A percentile compares a stretch with the other conserved stretches of the same genome.
phyloP scores from a whole-genome alignment of 2,888 invertebrate genomes.

The Amphipoea lucens region DNA sequence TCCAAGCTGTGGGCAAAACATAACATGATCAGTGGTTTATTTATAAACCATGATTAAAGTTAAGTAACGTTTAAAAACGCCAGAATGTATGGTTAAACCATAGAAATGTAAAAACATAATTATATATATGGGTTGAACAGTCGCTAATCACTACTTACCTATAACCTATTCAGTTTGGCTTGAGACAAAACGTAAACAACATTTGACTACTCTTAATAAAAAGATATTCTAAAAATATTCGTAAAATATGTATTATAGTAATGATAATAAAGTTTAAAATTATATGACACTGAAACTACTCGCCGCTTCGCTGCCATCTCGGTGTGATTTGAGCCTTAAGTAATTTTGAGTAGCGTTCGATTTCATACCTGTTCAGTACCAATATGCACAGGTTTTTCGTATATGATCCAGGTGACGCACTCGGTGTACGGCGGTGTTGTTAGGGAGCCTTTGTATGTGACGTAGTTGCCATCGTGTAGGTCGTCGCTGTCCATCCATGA shows the following conservation, averaged over 20 bases:
- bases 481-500: conserved; percentile 93
- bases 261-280: too few relatives aligned
- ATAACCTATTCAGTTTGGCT: too few relatives aligned
- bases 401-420: conserved; percentile 94
- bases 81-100: too few relatives aligned
- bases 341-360: not conserved
- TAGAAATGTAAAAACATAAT: too few relatives aligned
- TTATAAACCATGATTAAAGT: not conserved
- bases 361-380: conserved; percentile 91
- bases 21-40: not conserved
- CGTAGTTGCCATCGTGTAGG: conserved; percentile 92
- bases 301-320: too few relatives aligned
- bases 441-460: conserved; percentile 93
- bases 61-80: not conserved
- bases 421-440: conserved; percentile 93
- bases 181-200: too few relatives aligned
- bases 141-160: too few relatives aligned
- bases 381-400: conserved; percentile 92
- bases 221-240: too few relatives aligned
- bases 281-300: too few relatives aligned
- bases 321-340: not conserved
- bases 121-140: too few relatives aligned
- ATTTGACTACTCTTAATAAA: too few relatives aligned
- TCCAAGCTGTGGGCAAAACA: conserved; percentile 78
- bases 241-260: too few relatives aligned